Evolutionary conservation across 2,888 invertebrate genomes (phyloP).

Genomic region (Thereva nobilitata): DNA sequence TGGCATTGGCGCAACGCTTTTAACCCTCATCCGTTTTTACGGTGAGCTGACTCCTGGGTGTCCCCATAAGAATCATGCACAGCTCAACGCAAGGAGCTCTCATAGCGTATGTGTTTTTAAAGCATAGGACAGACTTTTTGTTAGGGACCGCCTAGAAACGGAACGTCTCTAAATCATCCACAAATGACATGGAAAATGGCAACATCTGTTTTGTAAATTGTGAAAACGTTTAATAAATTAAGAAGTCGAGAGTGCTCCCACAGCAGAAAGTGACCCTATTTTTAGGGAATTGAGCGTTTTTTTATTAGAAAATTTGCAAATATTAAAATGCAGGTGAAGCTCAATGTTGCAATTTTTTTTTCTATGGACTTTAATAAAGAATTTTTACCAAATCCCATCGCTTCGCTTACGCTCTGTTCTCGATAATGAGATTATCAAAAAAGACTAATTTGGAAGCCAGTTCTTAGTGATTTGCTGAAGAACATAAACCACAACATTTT

Average conservation of each 20-base stretch:
- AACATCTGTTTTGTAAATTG: slow-evolving; percentile 45
- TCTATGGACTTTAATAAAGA: too few species aligned
- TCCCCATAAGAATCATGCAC: slow-evolving; percentile 23
- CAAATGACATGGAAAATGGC: slow-evolving; percentile 45
- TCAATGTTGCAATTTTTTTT: too few species aligned
- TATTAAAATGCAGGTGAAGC: too few species aligned
- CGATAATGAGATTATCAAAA: too few species aligned
- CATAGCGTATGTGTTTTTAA: slow-evolving; percentile 1
- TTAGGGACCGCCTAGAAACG: slow-evolving; percentile 15
- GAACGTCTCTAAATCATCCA: slow-evolving; percentile 43
- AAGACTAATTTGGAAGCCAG: too few species aligned
- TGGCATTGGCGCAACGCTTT: slow-evolving; percentile 33
- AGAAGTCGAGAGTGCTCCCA: slow-evolving; percentile 16
- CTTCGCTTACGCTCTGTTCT: too few species aligned
- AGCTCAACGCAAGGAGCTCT: slow-evolving; percentile 10
- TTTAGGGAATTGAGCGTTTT: too few species aligned
- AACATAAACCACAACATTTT: too few species aligned
- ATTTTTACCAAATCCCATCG: too few species aligned
- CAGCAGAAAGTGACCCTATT: too few species aligned
- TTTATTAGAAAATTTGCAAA: too few species aligned
- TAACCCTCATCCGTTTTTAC: slow-evolving; percentile 39
- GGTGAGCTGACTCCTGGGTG: slow-evolving; percentile 37
- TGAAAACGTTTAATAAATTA: slow-evolving; percentile 43
- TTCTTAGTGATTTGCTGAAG: too few species aligned
- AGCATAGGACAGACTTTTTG: slow-evolving; percentile 6